Evolutionary conservation across 2,888 invertebrate genomes (phyloP).

Genomic region (Orgyia antiqua): DNA sequence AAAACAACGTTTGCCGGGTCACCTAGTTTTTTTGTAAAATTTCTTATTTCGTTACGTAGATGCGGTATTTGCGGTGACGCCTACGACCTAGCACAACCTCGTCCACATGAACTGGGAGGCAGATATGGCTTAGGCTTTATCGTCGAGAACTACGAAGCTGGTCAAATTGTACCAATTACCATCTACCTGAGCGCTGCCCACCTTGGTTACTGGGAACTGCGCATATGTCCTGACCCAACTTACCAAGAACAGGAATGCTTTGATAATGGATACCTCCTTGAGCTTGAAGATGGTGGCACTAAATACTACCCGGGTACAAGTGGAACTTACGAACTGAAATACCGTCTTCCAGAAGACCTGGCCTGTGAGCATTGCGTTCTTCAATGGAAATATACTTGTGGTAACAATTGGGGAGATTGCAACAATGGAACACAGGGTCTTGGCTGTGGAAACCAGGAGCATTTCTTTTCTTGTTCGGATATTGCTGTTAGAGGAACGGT

Average conservation of each 20-base stretch:
- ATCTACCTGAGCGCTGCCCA: constrained; percentile 91
- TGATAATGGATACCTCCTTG: constrained; percentile 79
- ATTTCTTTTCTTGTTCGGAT: constrained; percentile 90
- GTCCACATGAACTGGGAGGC: constrained; percentile 89
- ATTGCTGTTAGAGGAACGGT: constrained; percentile 76
- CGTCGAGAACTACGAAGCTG: constrained; percentile 82
- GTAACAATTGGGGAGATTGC: constrained; percentile 89
- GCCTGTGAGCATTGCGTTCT: constrained; percentile 88
- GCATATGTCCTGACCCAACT: constrained; percentile 84
- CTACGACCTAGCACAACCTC: constrained; percentile 82
- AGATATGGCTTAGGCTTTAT: constrained; percentile 86
- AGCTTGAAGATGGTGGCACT: constrained; percentile 70
- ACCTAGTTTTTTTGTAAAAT: too few relatives aligned
- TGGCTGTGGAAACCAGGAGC: constrained; percentile 92
- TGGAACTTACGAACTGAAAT: constrained; percentile 83
- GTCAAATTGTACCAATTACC: constrained; percentile 80
- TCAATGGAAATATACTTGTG: constrained; percentile 92
- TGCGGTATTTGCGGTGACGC: constrained; percentile 92
- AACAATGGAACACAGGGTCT: constrained; percentile 83
- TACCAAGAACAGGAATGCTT: constrained; percentile 85
- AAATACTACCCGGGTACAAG: constrained; percentile 80
- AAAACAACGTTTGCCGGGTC: too few relatives aligned
- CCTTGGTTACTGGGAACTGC: constrained; percentile 89
- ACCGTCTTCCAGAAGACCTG: constrained; percentile 77
- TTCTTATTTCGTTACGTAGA: too few relatives aligned